A percentile compares a stretch with the other conserved stretches of the same genome.
Evolutionary conservation across 2,113 vertebrate species (phyloP).

Genomic region (Oreochromis tanganicae): DNA sequence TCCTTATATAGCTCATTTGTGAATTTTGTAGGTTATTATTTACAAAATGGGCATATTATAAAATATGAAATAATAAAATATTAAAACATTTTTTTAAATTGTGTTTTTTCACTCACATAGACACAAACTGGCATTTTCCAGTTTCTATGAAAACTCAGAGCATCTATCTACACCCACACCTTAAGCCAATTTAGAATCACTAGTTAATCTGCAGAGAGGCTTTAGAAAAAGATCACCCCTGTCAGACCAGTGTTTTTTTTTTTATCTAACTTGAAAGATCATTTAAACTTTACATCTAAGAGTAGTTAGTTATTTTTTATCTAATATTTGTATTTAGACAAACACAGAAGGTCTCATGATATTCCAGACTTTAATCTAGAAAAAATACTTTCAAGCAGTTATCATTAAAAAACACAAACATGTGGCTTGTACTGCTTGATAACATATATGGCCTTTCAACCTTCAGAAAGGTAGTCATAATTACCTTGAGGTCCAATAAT

Average conservation of each 20-base stretch:
- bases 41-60: neutral
- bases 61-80: neutral
- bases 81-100: fast-evolving
- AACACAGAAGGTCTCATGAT: neutral
- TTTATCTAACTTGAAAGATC: neutral
- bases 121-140: fast-evolving
- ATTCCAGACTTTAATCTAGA: neutral
- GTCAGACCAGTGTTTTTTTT: fast-evolving
- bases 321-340: neutral
- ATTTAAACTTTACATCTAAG: neutral
- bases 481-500: neutral
- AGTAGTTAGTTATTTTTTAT: neutral
- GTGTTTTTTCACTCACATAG: neutral
- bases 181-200: neutral
- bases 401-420: neutral
- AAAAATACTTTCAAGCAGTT: neutral
- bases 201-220: neutral
- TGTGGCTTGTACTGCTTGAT: neutral
- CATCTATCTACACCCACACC: neutral
- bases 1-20: neutral
- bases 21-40: neutral
- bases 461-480: neutral
- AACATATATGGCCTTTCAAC: neutral
- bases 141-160: neutral
- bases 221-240: neutral